Conservation (phyloP, 1,140 invertebrate genomes). For the Homalodisca vitripennis region DNA sequence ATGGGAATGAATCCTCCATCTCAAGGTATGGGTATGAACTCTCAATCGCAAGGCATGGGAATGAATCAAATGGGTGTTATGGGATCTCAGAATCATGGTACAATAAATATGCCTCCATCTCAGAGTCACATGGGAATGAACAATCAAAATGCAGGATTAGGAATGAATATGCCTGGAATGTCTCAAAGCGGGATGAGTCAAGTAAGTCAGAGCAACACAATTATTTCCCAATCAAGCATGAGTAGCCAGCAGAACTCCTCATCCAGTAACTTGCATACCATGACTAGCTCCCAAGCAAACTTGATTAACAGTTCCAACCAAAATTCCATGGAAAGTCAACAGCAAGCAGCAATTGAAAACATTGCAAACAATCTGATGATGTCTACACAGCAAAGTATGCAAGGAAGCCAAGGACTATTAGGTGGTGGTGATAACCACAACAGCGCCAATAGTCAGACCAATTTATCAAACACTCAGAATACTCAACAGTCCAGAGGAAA, state of each 20-base stretch:
- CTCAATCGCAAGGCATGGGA: slow-evolving; percentile 7
- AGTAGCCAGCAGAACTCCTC: neutral
- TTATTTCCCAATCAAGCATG: neutral
- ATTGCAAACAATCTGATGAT: slow-evolving; percentile 18
- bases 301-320: neutral
- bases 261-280: neutral
- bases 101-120: neutral
- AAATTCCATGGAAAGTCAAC: neutral
- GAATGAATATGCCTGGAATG: neutral
- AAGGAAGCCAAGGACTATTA: neutral
- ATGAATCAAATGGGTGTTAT: slow-evolving; percentile 9
- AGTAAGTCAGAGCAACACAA: neutral
- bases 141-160: slow-evolving; percentile 4
- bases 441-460: neutral
- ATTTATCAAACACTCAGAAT: neutral
- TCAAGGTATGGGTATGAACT: slow-evolving; percentile 1
- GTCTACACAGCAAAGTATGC: slow-evolving; percentile 1
- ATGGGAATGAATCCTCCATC: slow-evolving; percentile 3
- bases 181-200: neutral
- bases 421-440: slow-evolving; percentile 5
- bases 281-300: slow-evolving; percentile 6
- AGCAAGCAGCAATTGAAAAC: slow-evolving; percentile 15
- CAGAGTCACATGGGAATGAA: neutral
- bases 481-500: no score
- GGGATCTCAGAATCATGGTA: neutral